Conservation (phyloP, 2,888 invertebrate species). For the Habroteleia sp. region DNA sequence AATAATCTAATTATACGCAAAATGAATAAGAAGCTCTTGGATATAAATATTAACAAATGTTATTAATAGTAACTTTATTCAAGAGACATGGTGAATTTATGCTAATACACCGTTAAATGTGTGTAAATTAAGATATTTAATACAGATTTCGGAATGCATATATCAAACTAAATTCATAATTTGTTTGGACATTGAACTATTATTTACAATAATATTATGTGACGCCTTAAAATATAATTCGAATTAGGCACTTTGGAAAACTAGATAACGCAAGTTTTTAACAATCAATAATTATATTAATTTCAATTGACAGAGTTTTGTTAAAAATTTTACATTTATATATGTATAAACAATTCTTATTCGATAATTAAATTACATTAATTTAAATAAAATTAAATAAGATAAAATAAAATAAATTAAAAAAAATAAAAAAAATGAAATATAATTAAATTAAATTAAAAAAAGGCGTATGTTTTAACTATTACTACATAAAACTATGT, state of each 20-base stretch:
- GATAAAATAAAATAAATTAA: neutral
- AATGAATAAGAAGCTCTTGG: no score
- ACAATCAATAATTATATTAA: neutral
- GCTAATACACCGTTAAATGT: conserved; percentile 19
- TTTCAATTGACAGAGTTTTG: conserved; percentile 29
- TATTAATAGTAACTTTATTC: conserved; percentile 36
- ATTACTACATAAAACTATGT: conserved; percentile 3
- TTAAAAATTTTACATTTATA: no score
- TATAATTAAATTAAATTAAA: no score
- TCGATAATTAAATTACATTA: no score
- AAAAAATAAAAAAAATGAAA: no score
- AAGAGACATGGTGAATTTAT: conserved; percentile 14
- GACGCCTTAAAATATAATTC: conserved; percentile 2
- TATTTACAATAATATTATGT: neutral
- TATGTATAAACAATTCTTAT: no score
- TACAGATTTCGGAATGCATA: conserved; percentile 31
- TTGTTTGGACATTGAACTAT: no score
- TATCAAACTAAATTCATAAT: neutral
- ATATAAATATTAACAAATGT: conserved; percentile 7
- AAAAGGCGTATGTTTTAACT: no score
- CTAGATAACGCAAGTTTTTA: neutral
- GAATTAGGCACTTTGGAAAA: conserved; percentile 41
- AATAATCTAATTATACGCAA: no score
- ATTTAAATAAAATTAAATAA: no score
- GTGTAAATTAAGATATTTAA: no score